Base-by-base conservation (phyloP, 2,113 vertebrate species). In the Machaerirhynchus nigripectus region DNA sequence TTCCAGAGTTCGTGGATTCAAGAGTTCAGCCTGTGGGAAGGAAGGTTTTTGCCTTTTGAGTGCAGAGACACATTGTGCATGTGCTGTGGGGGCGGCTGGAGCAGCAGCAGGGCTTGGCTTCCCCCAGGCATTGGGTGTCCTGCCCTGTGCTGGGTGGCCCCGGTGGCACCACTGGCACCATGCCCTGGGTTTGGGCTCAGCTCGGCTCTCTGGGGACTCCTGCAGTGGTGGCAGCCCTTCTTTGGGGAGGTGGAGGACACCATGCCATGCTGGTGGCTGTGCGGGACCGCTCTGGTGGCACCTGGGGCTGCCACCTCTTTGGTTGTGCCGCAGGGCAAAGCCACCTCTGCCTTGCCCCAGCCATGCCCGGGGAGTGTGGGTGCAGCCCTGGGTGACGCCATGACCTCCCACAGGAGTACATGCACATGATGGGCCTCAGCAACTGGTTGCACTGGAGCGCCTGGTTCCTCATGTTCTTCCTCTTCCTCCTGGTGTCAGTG, bases 351-450 rank as follows among this genome's bases (percentile, higher is more conserved):
- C 40, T 68, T 3, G 0, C 13, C 33, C 33, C 16, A 17, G 60
- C 64, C 4, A 0, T 59, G 61, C 33, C 23, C 0, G 0, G 33
- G 65, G 9, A 21, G 15, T 1, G 44, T 49, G 49, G 59, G 15
- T 50, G 35, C 60, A 33, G 35, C 21, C 22, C 15, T 8, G 8
- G 13, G 9, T 89, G 49, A 89, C 5, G 1, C 14, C 0, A 1
- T 60, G 76, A 39, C 65, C 82, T 76, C 93, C 64, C 23, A 3
- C 97, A 99, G 99, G 99, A 99, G 93, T 99, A 99, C 97, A 99
- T 99, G 99, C 98, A 98, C 91, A 99, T 99, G 99, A 99, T 99
- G 99, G 99, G 99, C 55, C 99, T 99, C 96, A 99, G 98, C 96
- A 99, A 98, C 98, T 99, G 99, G 99, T 98, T 99, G 71, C 99